phyloP scores from a whole-genome alignment of 2,888 invertebrate genomes.

The Saturnia japonica region DNA sequence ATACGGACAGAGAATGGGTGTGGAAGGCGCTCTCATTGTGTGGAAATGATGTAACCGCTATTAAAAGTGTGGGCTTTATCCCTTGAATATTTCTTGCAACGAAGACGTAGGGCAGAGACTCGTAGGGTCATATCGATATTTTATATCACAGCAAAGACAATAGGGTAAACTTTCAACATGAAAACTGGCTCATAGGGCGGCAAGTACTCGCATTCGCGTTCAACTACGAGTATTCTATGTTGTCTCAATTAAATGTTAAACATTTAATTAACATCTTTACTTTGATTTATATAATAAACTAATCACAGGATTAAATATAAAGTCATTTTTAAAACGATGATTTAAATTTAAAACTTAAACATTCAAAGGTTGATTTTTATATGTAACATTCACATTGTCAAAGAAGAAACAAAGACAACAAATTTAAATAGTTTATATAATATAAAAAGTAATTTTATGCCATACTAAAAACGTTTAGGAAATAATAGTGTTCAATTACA shows the following conservation, averaged over 20 bases:
- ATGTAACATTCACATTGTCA: constrained; percentile 52
- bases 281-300: constrained; percentile 41
- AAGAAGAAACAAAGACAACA: constrained; percentile 64
- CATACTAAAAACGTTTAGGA: constrained; percentile 57
- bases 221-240: constrained; percentile 44
- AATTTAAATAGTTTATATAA: constrained; percentile 65
- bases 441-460: constrained; percentile 65
- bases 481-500: constrained; percentile 57
- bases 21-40: constrained; percentile 82
- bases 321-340: constrained; percentile 11
- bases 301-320: constrained; percentile 36
- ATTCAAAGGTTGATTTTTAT: constrained; percentile 56
- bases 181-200: constrained; percentile 65
- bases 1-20: constrained; percentile 83
- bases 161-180: constrained; percentile 77
- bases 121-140: constrained; percentile 82
- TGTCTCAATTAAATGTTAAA: constrained; percentile 50
- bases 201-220: constrained; percentile 64
- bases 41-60: constrained; percentile 82
- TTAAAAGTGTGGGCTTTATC: constrained; percentile 82
- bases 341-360: constrained; percentile 44
- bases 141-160: constrained; percentile 80
- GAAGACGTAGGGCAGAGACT: constrained; percentile 80
- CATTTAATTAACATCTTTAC: constrained; percentile 37
- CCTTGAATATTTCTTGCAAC: constrained; percentile 82